Evolutionary conservation across 92 coral and sea anemone genomes (phyloP).

Genomic region (Palythoa heliodiscus): DNA sequence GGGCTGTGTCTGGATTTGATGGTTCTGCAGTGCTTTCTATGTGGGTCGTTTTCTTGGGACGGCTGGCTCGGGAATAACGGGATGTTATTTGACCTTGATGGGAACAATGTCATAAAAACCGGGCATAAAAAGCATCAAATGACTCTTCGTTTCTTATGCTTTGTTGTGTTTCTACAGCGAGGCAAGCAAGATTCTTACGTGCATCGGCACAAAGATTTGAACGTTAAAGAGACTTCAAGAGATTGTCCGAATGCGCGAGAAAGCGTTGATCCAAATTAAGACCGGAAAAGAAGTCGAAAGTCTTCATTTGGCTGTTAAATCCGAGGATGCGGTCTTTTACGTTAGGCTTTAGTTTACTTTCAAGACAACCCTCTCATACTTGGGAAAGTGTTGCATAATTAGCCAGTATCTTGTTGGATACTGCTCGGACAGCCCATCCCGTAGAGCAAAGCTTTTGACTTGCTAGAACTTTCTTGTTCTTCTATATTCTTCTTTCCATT

Average conservation of each 20-base stretch:
- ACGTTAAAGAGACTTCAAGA: conserved; percentile 43
- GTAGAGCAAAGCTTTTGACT: conserved; percentile 51
- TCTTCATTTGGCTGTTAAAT: too few species aligned
- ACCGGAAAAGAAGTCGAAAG: conserved; percentile 28
- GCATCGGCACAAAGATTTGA: conserved; percentile 38
- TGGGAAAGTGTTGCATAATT: conserved; percentile 43
- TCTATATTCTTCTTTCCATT: conserved; percentile 42
- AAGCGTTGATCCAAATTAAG: conserved; percentile 14
- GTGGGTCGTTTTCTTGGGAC: conserved; percentile 58
- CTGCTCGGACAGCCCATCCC: conserved; percentile 52
- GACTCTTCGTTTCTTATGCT: conserved; percentile 52
- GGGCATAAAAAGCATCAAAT: conserved; percentile 46
- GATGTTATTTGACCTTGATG: conserved; percentile 51
- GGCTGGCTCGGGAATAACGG: conserved; percentile 46
- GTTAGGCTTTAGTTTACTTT: conserved; percentile 42
- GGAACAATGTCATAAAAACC: conserved; percentile 37
- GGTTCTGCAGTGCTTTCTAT: conserved; percentile 49
- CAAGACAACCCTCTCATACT: too few species aligned
- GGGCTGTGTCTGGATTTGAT: conserved; percentile 48
- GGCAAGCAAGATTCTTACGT: conserved; percentile 45
- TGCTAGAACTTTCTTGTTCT: conserved; percentile 27
- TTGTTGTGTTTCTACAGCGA: conserved; percentile 38
- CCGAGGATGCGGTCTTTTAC: conserved; percentile 50
- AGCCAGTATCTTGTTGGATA: conserved; percentile 35
- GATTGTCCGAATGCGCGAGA: conserved; percentile 46